Evolutionary conservation across 1,140 invertebrate genomes (phyloP), one percentile per base, ranked within the genome.

Genomic region (Calephelis nemesis): DNA sequence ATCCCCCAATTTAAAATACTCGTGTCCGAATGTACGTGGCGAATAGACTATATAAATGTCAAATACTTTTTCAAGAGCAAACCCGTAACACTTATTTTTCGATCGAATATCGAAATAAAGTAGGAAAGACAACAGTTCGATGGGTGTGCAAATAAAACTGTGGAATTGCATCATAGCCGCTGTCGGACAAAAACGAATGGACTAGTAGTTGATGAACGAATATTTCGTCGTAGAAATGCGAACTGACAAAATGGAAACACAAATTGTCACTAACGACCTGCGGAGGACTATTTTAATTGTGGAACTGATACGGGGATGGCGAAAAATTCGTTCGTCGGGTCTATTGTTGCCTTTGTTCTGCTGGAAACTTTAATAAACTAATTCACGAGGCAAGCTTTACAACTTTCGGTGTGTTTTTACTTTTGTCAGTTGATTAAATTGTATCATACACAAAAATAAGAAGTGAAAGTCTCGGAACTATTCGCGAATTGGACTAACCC

Each of bases 61-160:
- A 66, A 64, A 48, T 11, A 64, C 63, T 64, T 64, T 45, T 64
- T 30, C 60, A 62, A 58, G 54, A 58, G 54, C 54, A 62, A 66
- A 67, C 64, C 69, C 66, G 66, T 67, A 67, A 71, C 69, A 71
- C 69, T 67, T 71, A 71, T 71, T 68, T 72, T 70, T 47, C 58
- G 54, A 58, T 58, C 54, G 30, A 72, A 65, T 66, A 71, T 48
- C 52, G 47, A 47, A 45, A 62, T 72, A 74, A 72, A 70, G 49
- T 15, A 30, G 48, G 42, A 67, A 68, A 72, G 54, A 63, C 63
- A 62, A 74, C 68, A 70, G 70, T 72, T 69, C 67, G 49, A 72
- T 68, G 62, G 62, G 65, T 69, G 64, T 73, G 64, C 63, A 62
- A 74, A 76, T 74, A 76, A 71, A 76, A 74, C 64, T 48, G 48